Evolutionary conservation across 2,888 invertebrate genomes (phyloP).

Genomic region (Automeris io): DNA sequence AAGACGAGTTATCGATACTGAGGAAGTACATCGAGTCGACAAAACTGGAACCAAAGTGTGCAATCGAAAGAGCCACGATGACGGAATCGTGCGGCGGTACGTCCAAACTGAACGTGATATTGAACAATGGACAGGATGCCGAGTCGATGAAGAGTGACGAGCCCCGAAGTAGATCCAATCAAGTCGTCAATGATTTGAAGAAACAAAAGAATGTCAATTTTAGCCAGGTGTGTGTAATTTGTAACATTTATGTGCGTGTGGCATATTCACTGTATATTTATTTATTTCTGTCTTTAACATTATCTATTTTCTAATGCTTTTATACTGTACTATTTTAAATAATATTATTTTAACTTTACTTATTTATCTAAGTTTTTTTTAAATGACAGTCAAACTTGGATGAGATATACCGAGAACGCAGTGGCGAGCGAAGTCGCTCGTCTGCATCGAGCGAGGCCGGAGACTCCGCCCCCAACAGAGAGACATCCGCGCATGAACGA

Average conservation of each 20-base stretch:
- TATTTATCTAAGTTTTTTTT: too few species aligned
- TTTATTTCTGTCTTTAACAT: neutral
- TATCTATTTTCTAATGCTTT: too few species aligned
- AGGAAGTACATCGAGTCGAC: constrained; percentile 40
- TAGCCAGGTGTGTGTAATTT: constrained; percentile 45
- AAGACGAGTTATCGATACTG: constrained; percentile 39
- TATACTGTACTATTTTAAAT: too few species aligned
- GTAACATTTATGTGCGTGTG: too few species aligned
- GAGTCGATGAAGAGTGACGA: constrained; percentile 25
- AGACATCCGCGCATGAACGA: constrained; percentile 11
- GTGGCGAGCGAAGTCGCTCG: constrained; percentile 21
- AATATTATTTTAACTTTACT: too few species aligned
- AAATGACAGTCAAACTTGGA: constrained; percentile 36
- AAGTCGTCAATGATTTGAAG: constrained; percentile 57
- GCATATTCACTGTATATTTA: too few species aligned
- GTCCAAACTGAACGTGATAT: constrained; percentile 19
- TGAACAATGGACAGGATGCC: constrained; percentile 41
- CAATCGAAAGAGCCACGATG: constrained; percentile 38
- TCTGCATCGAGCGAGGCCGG: constrained; percentile 29
- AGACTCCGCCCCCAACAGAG: constrained; percentile 10
- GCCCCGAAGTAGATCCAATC: constrained; percentile 29
- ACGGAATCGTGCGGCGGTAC: constrained; percentile 31
- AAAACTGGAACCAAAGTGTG: constrained; percentile 31
- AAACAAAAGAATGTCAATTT: constrained; percentile 62
- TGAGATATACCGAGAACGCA: constrained; percentile 23